Base-by-base conservation (phyloP, 35 echinoderm and acorn worm genomes). In the Apostichopus parvimensis region DNA sequence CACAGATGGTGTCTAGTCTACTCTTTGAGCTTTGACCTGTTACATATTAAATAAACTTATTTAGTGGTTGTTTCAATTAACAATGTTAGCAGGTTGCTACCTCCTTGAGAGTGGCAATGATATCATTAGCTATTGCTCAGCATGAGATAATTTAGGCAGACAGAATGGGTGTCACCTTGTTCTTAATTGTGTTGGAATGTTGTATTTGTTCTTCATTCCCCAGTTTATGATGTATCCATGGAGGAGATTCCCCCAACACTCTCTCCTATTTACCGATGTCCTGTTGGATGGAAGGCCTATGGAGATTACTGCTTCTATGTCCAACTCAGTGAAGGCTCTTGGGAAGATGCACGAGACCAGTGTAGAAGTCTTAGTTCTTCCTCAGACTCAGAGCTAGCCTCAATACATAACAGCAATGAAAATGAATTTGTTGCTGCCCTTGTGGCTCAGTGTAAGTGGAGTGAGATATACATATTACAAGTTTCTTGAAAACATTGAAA, bases 341-440 rank as follows among this genome's bases (percentile, higher is more conserved):
- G 92, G 92, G 12, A 45, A 17, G 62, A 94, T 15, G 92, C 96
- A 12, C 12, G 70, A 13, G 77, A 78, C 13, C 80, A 92, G 53
- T 98, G 96, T 73, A 64, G 91, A 22, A 70, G 55, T 15, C 76
- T 90, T 78, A 83, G 96, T 53, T 94, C 73, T 5, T 4, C 34
- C 34, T 45, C 34, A 1, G 92, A 98, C 34, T 45, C 34, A 1
- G 92, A 98, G 59, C 23, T 98, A 53, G 94, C 92, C 8, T 95
- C 96, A 10, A 98, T 98, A 80, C 92, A 94, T 79, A 89, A 90
- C 34, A 85, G 53, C 73, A 88, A 93, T 75, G 96, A 98, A 34
- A 98, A 98, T 68, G 84, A 92, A 75, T 98, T 82, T 52, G 68
- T 98, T 7, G 80, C 88, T 12, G 81, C 91, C 82, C 73, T 94